Percentiles rank a stretch among this genome's conserved stretches.
These are phyloP conservation scores for Cirrhinus molitorella DNA, from an alignment of 2,797 vertebrate species.

Conservation along the genomic window DNA sequence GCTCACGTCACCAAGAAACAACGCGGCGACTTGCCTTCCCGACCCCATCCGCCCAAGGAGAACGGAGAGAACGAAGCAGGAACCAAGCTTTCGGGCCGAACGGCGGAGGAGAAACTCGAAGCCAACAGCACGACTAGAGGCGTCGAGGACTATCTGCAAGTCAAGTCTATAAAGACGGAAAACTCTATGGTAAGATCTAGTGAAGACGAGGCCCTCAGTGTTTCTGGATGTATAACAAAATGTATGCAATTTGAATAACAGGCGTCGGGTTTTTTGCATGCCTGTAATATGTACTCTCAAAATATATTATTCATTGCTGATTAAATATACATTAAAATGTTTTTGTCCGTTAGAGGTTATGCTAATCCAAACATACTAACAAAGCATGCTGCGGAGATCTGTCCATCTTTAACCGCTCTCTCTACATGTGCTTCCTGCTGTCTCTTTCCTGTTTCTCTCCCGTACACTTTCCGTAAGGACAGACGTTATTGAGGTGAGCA, in stretches of 20 bases:
- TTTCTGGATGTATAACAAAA: conserved; percentile 1
- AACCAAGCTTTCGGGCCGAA: conserved; percentile 67
- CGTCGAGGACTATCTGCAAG: conserved; percentile 84
- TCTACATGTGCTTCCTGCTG: conserved; percentile 63
- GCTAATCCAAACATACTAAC: conserved; percentile 57
- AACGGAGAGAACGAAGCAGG: conserved; percentile 76
- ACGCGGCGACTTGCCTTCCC: conserved; percentile 80
- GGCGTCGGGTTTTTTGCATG: not conserved
- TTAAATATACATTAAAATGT: conserved; percentile 47
- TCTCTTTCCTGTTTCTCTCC: conserved; percentile 69
- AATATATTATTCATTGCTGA: conserved; percentile 46
- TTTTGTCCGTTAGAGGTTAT: conserved; percentile 22
- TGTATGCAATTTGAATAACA: conserved; percentile 28
- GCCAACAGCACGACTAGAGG: conserved; percentile 81
- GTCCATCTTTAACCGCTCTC: conserved; percentile 72
- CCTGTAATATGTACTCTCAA: not conserved
- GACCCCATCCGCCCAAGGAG: conserved; percentile 76
- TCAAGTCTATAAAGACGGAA: conserved; percentile 91
- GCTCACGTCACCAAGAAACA: conserved; percentile 96
- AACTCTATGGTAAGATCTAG: conserved; percentile 86
- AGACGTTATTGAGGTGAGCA: conserved; percentile 97
- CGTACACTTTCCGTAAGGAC: conserved; percentile 87
- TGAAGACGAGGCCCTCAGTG: not conserved
- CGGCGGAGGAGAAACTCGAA: conserved; percentile 71
- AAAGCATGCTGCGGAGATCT: conserved; percentile 49